A percentile compares a stretch with the other conserved stretches of the same genome.
Conservation (phyloP, 1,140 invertebrate species). For the Bombus soroeensis region DNA sequence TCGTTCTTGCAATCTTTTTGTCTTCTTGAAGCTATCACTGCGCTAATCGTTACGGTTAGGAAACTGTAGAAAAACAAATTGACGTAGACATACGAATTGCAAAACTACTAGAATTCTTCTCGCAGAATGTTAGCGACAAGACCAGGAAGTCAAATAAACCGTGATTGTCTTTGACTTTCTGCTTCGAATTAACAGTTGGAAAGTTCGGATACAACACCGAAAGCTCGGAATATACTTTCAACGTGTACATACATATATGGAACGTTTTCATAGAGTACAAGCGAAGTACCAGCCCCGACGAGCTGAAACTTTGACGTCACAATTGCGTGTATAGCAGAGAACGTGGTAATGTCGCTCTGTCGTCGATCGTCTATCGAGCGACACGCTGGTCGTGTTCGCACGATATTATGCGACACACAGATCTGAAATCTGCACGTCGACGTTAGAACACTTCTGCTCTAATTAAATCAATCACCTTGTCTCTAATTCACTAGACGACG, state of each 20-base stretch:
- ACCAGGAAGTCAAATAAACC: background rate
- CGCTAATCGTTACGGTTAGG: background rate
- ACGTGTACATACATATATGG: background rate
- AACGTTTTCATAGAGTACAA: slow-evolving; percentile 9
- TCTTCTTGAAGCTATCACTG: too few species aligned
- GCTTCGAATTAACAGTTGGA: slow-evolving; percentile 10
- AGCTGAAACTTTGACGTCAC: background rate
- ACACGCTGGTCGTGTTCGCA: background rate
- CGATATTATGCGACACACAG: background rate
- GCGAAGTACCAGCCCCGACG: background rate
- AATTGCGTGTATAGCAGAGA: background rate
- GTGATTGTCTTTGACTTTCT: slow-evolving; percentile 26
- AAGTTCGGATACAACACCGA: background rate
- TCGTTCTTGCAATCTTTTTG: background rate
- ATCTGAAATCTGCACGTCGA: background rate
- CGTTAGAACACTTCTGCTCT: background rate
- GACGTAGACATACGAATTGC: background rate
- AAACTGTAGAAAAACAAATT: background rate
- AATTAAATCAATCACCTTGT: background rate
- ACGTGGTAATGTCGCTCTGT: background rate
- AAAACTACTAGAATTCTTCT: background rate
- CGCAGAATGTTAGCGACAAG: background rate
- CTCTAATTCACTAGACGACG: too few species aligned
- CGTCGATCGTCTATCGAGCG: background rate
- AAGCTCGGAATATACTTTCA: background rate